Conservation (phyloP, 2,797 vertebrate genomes). For the Onychomys torridus region DNA sequence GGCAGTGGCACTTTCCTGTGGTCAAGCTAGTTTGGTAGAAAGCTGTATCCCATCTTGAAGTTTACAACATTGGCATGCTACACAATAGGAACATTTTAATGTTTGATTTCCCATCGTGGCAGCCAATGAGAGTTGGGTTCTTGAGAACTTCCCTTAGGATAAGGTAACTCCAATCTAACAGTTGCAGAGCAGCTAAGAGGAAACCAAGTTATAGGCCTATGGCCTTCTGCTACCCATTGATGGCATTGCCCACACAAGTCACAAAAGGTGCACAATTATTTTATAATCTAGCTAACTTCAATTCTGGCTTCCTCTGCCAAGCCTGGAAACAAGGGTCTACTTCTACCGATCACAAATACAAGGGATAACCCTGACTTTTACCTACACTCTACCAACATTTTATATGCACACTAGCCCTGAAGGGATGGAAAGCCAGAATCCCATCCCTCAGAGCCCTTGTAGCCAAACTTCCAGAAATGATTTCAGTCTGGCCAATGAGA, state of each 20-base stretch:
- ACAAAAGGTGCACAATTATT: not conserved
- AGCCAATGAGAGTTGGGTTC: not conserved
- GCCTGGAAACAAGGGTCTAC: not conserved
- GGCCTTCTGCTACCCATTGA: not conserved
- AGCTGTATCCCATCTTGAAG: not conserved
- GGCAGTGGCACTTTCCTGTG: slow-evolving; percentile 21
- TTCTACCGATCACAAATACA: not conserved
- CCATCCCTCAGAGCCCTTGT: not conserved
- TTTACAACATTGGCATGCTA: not conserved
- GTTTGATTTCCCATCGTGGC: not conserved
- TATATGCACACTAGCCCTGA: not conserved
- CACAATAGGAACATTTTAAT: not conserved
- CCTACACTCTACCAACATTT: not conserved
- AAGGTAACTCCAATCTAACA: not conserved
- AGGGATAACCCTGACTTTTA: not conserved
- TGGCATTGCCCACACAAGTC: not conserved
- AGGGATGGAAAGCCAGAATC: not conserved
- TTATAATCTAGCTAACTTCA: not conserved
- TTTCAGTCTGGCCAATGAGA: not conserved
- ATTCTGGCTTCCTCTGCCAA: not conserved
- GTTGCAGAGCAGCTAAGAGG: not conserved
- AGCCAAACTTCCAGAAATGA: not conserved
- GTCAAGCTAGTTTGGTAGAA: slow-evolving; percentile 35
- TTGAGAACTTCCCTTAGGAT: not conserved
- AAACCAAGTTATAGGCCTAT: not conserved